Evolutionary conservation across 2,797 vertebrate species (phyloP).

Genomic region (Phalanger gymnotis): DNA sequence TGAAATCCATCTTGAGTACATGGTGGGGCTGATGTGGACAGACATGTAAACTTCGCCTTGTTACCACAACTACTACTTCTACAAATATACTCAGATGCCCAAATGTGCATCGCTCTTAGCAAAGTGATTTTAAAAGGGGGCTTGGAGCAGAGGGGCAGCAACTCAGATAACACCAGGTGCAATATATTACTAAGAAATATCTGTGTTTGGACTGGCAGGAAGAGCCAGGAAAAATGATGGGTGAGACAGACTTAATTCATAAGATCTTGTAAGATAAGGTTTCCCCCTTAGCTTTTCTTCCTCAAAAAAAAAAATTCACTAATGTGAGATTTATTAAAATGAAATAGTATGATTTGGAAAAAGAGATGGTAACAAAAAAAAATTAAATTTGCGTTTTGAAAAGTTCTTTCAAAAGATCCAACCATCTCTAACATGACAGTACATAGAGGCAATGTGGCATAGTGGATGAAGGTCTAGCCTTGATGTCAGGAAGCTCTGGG

Average conservation of each 20-base stretch:
- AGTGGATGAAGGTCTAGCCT: neutral
- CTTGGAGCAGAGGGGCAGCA: slow-evolving; percentile 49
- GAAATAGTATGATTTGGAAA: slow-evolving; percentile 34
- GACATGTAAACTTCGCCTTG: slow-evolving; percentile 86
- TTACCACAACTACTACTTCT: slow-evolving; percentile 87
- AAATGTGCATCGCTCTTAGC: slow-evolving; percentile 77
- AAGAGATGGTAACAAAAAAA: slow-evolving; percentile 15
- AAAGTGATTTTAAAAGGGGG: slow-evolving; percentile 82
- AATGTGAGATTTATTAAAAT: slow-evolving; percentile 29
- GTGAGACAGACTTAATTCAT: slow-evolving; percentile 67
- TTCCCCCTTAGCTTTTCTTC: neutral
- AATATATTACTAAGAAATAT: slow-evolving; percentile 61
- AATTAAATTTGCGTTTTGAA: slow-evolving; percentile 7
- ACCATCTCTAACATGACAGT: neutral
- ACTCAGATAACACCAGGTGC: slow-evolving; percentile 64
- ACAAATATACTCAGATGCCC: slow-evolving; percentile 84
- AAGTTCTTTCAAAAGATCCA: slow-evolving; percentile 9
- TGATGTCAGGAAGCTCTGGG: neutral
- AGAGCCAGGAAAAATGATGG: slow-evolving; percentile 56
- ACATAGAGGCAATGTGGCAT: neutral
- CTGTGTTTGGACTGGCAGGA: slow-evolving; percentile 51
- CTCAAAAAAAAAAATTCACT: neutral
- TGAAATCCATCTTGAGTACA: slow-evolving; percentile 88
- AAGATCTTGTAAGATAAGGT: slow-evolving; percentile 43
- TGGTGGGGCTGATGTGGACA: slow-evolving; percentile 86